phyloP scores from a whole-genome alignment of 2,113 vertebrate species.

The Shinisaurus crocodilurus region DNA sequence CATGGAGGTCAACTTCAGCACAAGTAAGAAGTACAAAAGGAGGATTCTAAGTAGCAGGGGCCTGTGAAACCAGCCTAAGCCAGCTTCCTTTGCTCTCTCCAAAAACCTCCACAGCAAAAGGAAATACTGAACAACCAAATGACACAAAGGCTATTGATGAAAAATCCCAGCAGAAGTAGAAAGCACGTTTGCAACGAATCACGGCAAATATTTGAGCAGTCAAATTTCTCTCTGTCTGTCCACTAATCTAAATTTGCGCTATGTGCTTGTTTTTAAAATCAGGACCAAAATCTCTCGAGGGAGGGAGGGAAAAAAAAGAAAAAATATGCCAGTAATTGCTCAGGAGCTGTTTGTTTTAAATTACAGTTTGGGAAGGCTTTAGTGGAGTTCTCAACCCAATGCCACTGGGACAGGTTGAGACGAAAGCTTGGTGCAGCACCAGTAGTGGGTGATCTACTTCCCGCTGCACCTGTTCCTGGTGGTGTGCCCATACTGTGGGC shows the following conservation, averaged over 20 bases:
- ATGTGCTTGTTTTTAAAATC: constrained; percentile 59
- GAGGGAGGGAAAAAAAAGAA: constrained; percentile 50
- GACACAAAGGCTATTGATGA: constrained; percentile 65
- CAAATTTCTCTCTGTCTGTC: constrained; percentile 45
- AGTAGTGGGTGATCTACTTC: constrained; percentile 72
- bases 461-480: constrained; percentile 67
- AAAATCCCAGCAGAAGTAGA: constrained; percentile 78
- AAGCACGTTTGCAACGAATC: constrained; percentile 69
- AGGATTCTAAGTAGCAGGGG: constrained; percentile 64
- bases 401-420: constrained; percentile 68
- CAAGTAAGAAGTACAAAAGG: constrained; percentile 44
- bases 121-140: constrained; percentile 70
- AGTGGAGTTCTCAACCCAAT: constrained; percentile 76
- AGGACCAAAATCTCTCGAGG: constrained; percentile 55
- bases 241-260: constrained; percentile 74
- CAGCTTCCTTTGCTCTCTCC: constrained; percentile 64
- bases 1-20: constrained; percentile 65
- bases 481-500: constrained; percentile 77
- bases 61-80: constrained; percentile 68
- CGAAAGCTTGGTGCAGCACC: constrained; percentile 69
- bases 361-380: constrained; percentile 68
- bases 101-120: constrained; percentile 58
- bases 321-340: constrained; percentile 64
- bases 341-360: constrained; percentile 74
- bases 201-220: constrained; percentile 62